These are phyloP conservation scores for Wiebesia pumilae DNA, from an alignment of 1,140 invertebrate genomes.

Conservation along the genomic window DNA sequence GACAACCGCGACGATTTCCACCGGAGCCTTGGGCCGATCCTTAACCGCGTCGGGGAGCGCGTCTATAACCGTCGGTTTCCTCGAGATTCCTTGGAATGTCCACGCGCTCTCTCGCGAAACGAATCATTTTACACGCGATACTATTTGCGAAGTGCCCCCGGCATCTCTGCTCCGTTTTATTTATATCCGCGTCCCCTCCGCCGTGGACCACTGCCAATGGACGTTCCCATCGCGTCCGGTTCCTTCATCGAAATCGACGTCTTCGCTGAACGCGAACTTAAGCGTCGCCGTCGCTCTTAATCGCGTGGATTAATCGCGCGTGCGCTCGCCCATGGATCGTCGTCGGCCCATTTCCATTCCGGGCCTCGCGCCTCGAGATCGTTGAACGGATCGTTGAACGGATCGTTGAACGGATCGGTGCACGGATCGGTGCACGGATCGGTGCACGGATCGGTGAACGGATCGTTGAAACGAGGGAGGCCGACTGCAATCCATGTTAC, in stretches of 20 bases:
- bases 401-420: too few relatives aligned
- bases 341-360: too few relatives aligned
- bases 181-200: neutral
- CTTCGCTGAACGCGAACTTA: too few relatives aligned
- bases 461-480: too few relatives aligned
- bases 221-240: neutral
- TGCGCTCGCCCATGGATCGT: too few relatives aligned
- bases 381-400: too few relatives aligned
- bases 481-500: too few relatives aligned
- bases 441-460: too few relatives aligned
- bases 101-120: neutral
- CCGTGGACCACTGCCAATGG: conserved; percentile 36
- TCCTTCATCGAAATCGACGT: conserved; percentile 23
- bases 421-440: too few relatives aligned
- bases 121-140: conserved; percentile 38
- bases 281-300: neutral
- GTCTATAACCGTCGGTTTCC: neutral
- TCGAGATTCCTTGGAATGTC: conserved; percentile 15
- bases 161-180: neutral
- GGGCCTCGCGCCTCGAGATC: too few relatives aligned
- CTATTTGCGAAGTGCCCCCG: neutral
- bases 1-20: too few relatives aligned
- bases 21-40: neutral
- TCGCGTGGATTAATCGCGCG: too few relatives aligned
- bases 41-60: neutral